Conservation (phyloP, 2,888 invertebrate genomes). For the Volucella inflata region DNA sequence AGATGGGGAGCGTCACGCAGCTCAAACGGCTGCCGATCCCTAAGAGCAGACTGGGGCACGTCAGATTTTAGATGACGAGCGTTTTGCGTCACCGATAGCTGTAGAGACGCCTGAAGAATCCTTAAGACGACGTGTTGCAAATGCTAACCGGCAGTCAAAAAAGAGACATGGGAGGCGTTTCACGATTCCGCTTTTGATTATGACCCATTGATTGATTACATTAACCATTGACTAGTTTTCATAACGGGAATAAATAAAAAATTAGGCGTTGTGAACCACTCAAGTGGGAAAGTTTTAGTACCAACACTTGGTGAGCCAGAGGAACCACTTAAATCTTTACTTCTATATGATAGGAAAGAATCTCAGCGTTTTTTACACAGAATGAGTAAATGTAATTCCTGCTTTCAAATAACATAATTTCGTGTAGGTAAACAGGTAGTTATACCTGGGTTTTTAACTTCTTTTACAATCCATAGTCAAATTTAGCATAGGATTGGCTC, state of each 20-base stretch:
- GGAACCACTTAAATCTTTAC: not conserved
- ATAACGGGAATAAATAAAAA: not conserved
- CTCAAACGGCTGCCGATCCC: no score
- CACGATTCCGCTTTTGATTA: not conserved
- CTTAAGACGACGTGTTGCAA: no score
- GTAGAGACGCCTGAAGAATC: no score
- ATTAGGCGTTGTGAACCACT: not conserved
- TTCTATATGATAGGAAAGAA: constrained; percentile 11
- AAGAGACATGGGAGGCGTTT: no score
- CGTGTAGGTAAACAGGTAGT: not conserved
- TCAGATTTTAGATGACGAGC: no score
- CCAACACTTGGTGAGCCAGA: constrained; percentile 16
- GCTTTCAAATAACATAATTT: not conserved
- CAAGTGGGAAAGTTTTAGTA: constrained; percentile 12
- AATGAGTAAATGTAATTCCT: not conserved
- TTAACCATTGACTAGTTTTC: not conserved
- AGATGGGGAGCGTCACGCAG: no score
- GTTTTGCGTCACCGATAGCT: no score
- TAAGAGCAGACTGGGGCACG: no score
- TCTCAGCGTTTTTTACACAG: not conserved
- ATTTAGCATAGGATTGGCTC: not conserved
- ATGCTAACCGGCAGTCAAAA: no score
- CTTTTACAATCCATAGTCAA: not conserved
- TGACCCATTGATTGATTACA: not conserved
- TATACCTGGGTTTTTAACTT: not conserved